Evolutionary conservation across 2,113 vertebrate species (phyloP).

Genomic region (Thomomys bottae): DNA sequence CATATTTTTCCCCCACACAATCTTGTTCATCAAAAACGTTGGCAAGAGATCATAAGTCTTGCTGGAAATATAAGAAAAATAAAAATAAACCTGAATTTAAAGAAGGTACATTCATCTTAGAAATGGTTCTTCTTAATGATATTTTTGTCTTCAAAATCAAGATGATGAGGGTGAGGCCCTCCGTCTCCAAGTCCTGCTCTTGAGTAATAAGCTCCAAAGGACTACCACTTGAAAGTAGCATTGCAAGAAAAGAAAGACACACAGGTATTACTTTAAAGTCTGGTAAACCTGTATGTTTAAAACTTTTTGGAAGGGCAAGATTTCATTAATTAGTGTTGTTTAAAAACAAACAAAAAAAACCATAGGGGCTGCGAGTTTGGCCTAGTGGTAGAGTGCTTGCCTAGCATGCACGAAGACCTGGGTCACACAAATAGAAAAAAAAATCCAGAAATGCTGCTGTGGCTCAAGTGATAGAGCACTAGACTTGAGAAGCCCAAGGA

Average conservation of each 20-base stretch:
- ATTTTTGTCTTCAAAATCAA: slow-evolving; percentile 3
- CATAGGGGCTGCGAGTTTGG: too few species aligned
- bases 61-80: slow-evolving; percentile 45
- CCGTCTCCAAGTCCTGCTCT: not conserved
- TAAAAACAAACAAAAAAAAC: too few species aligned
- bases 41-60: slow-evolving; percentile 33
- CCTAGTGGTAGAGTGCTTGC: too few species aligned
- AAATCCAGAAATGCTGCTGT: too few species aligned
- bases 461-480: too few species aligned
- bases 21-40: slow-evolving; percentile 57
- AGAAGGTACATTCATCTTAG: not conserved
- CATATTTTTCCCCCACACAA: not conserved
- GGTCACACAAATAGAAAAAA: too few species aligned
- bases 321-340: too few species aligned
- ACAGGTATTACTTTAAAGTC: slow-evolving; percentile 9
- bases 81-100: slow-evolving; percentile 45
- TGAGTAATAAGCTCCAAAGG: not conserved
- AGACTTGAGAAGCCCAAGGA: too few species aligned
- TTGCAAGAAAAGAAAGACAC: slow-evolving; percentile 24
- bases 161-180: not conserved
- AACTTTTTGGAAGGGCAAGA: not conserved
- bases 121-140: slow-evolving; percentile 5
- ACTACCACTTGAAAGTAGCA: slow-evolving; percentile 54
- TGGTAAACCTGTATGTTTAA: slow-evolving; percentile 19
- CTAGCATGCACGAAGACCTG: too few species aligned